A percentile compares a stretch with the other conserved stretches of the same genome.
Conservation (phyloP, 2,888 invertebrate species). For the Mythimna vitellina region DNA sequence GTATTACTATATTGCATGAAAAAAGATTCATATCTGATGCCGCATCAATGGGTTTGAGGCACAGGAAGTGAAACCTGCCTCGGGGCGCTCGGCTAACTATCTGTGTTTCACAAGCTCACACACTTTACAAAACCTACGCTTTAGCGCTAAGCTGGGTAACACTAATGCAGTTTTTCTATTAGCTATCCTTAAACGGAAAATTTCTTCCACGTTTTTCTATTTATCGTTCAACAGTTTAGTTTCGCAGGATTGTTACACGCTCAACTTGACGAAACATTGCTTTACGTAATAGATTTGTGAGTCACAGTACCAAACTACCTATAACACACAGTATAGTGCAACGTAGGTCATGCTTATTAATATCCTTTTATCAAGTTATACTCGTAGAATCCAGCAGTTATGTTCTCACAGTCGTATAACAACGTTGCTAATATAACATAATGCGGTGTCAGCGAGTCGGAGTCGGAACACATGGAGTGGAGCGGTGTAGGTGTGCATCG, state of each 20-base stretch:
- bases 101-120: constrained; percentile 67
- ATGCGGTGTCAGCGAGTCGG: constrained; percentile 51
- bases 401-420: constrained; percentile 58
- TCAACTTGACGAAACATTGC: constrained; percentile 57
- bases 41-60: constrained; percentile 70
- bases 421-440: constrained; percentile 44
- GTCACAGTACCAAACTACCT: constrained; percentile 59
- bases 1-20: constrained; percentile 42
- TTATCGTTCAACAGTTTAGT: constrained; percentile 36
- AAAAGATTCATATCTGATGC: constrained; percentile 59
- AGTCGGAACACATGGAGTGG: constrained; percentile 45
- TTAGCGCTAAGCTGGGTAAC: constrained; percentile 21
- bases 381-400: constrained; percentile 39
- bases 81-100: constrained; percentile 62
- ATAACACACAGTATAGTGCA: constrained; percentile 50
- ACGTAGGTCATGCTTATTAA: constrained; percentile 58
- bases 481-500: constrained; percentile 2
- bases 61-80: constrained; percentile 79
- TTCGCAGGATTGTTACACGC: constrained; percentile 56
- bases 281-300: constrained; percentile 66
- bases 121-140: constrained; percentile 60
- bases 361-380: constrained; percentile 54
- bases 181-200: constrained; percentile 33
- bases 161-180: constrained; percentile 42
- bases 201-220: constrained; percentile 36